These are phyloP conservation scores for Pheosia tremula DNA, from an alignment of 2,888 invertebrate genomes.

Conservation along the genomic window DNA sequence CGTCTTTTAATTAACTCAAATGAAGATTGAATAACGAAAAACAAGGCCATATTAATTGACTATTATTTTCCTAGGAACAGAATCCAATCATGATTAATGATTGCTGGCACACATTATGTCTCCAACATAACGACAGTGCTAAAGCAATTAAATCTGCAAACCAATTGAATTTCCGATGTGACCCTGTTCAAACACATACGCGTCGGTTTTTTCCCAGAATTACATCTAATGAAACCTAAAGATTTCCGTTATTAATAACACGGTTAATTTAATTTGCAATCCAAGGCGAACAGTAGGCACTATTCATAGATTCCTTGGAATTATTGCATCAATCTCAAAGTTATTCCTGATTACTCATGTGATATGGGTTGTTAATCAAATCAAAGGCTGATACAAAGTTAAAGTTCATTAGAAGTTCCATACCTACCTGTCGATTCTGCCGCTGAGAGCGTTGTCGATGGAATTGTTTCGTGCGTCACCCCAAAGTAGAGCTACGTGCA, in stretches of 20 bases:
- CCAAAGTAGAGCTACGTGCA: conserved; percentile 92
- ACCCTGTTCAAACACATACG: conserved; percentile 35
- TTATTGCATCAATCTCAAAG: conserved; percentile 35
- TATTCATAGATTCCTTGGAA: conserved; percentile 42
- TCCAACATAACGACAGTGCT: conserved; percentile 29
- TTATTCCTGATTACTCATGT: conserved; percentile 28
- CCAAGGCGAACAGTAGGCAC: conserved; percentile 53
- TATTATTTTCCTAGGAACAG: conserved; percentile 24
- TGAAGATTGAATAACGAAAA: conserved; percentile 23
- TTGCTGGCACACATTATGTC: conserved; percentile 17
- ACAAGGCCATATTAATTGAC: conserved; percentile 26
- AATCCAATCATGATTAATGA: conserved; percentile 20
- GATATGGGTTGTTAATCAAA: conserved; percentile 17
- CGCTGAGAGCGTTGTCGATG: conserved; percentile 88
- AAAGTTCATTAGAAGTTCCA: conserved; percentile 42
- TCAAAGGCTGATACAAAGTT: conserved; percentile 21
- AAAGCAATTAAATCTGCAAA: conserved; percentile 42
- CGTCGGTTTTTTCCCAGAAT: conserved; percentile 56
- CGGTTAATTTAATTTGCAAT: conserved; percentile 71
- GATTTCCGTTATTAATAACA: conserved; percentile 74
- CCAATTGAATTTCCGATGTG: conserved; percentile 40
- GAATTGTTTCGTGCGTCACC: conserved; percentile 86
- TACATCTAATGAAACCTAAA: conserved; percentile 50
- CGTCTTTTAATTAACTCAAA: conserved; percentile 5
- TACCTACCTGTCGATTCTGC: conserved; percentile 87